Percentiles rank a stretch among this genome's conserved stretches.
Conservation (phyloP, 2,888 invertebrate species). For the Drosophila trichaetosa region DNA sequence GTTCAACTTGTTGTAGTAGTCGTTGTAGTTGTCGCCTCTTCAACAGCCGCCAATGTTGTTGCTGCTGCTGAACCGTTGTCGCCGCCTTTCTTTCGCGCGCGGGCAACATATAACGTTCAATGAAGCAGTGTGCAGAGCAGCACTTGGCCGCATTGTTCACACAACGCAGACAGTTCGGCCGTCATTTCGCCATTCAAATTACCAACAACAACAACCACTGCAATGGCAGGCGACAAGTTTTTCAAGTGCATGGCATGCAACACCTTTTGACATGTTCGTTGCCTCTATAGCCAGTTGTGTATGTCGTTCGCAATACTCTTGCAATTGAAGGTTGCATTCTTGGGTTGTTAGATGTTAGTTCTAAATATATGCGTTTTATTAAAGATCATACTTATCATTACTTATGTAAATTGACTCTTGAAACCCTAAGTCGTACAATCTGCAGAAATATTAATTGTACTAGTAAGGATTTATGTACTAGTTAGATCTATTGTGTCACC, state of each 20-base stretch:
- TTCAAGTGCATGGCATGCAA: conserved; percentile 76
- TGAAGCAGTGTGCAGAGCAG: conserved; percentile 22
- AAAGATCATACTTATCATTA: not conserved
- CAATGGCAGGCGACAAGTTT: conserved; percentile 63
- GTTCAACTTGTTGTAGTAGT: conserved; percentile 56
- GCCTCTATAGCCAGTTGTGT: conserved; percentile 17
- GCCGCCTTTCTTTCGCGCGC: conserved; percentile 69
- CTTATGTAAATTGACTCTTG: not conserved
- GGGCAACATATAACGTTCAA: conserved; percentile 5
- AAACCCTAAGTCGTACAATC: not conserved
- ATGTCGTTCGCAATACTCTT: conserved; percentile 24
- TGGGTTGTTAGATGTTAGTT: not conserved
- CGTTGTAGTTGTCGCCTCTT: conserved; percentile 56
- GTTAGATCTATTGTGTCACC: not conserved
- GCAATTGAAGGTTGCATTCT: not conserved
- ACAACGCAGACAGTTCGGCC: conserved; percentile 59
- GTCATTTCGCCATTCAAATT: conserved; percentile 77
- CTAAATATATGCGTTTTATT: not conserved
- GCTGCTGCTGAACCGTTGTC: conserved; percentile 15
- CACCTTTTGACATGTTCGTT: conserved; percentile 76
- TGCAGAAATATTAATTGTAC: not conserved
- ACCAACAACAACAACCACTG: conserved; percentile 30
- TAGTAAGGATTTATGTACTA: too few species aligned
- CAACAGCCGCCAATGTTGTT: conserved; percentile 24
- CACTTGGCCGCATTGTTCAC: conserved; percentile 10